Conservation (phyloP, 1,140 invertebrate species). For the Calliopsis andreniformis region DNA sequence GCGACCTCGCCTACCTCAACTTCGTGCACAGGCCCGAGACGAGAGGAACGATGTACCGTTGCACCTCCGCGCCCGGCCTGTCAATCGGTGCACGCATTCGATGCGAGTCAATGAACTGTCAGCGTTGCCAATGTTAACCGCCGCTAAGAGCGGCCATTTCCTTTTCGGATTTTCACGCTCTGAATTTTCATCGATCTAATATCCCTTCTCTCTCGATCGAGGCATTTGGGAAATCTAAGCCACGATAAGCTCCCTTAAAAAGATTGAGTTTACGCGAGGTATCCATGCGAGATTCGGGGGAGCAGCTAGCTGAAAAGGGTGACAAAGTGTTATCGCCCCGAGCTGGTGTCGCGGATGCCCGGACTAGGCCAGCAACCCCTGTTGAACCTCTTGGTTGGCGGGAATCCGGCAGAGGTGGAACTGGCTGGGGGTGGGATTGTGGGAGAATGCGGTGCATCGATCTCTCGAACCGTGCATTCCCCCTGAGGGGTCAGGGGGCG, state of each 20-base stretch:
- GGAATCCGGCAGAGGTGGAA: slow-evolving; percentile 57
- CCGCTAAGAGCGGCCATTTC: slow-evolving; percentile 4
- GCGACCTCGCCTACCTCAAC: slow-evolving; percentile 80
- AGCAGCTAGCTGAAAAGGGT: slow-evolving; percentile 19
- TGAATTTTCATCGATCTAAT: too few relatives aligned
- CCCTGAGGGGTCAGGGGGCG: slow-evolving; percentile 75
- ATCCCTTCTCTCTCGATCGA: too few relatives aligned
- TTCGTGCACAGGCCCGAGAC: slow-evolving; percentile 62
- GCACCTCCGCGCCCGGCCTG: slow-evolving; percentile 67
- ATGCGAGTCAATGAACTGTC: slow-evolving; percentile 68
- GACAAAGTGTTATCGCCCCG: slow-evolving; percentile 46
- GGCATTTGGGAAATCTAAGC: too few relatives aligned
- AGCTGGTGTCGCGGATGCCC: slow-evolving; percentile 62
- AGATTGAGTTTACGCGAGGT: too few relatives aligned
- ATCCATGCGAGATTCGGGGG: slow-evolving; percentile 6
- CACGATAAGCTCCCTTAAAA: too few relatives aligned
- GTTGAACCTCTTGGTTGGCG: slow-evolving; percentile 73
- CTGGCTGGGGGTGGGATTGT: slow-evolving; percentile 38
- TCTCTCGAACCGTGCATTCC: slow-evolving; percentile 77
- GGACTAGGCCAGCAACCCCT: slow-evolving; percentile 80
- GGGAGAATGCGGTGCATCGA: slow-evolving; percentile 75
- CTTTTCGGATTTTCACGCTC: too few relatives aligned
- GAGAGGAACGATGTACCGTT: slow-evolving; percentile 74
- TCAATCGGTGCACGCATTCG: slow-evolving; percentile 65
- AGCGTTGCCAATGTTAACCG: slow-evolving; percentile 61